Percentiles rank a stretch among this genome's conserved stretches.
Conservation (phyloP, 2,888 invertebrate species). For the Lordiphosa andalusiaca region DNA sequence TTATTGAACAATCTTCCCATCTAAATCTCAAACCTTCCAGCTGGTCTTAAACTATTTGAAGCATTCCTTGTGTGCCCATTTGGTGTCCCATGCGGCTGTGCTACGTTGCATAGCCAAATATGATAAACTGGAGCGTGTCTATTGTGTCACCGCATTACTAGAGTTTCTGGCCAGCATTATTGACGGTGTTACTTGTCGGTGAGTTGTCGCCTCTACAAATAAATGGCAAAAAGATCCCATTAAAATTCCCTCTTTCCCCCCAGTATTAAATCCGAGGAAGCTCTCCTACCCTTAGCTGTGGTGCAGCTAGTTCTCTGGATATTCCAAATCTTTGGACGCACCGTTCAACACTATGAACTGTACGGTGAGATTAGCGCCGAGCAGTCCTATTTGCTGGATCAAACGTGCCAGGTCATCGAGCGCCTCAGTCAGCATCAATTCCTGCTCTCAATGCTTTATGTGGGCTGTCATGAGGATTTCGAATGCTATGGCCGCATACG, state of each 20-base stretch:
- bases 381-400: conserved; percentile 84
- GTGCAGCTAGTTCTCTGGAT: conserved; percentile 91
- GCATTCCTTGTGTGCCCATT: conserved; percentile 93
- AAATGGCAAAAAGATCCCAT: neutral
- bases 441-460: conserved; percentile 89
- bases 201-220: conserved; percentile 14
- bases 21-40: conserved; percentile 76
- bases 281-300: conserved; percentile 90
- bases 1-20: neutral
- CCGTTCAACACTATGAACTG: conserved; percentile 73
- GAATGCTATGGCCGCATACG: conserved; percentile 85
- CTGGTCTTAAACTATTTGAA: conserved; percentile 94
- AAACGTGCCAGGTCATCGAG: conserved; percentile 85
- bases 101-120: conserved; percentile 93
- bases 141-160: conserved; percentile 91
- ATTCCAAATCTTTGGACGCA: conserved; percentile 84
- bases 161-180: conserved; percentile 90
- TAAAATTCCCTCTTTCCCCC: conserved; percentile 65
- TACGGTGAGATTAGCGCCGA: conserved; percentile 72
- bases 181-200: conserved; percentile 82
- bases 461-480: conserved; percentile 90
- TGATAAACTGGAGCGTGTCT: conserved; percentile 91
- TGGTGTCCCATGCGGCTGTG: conserved; percentile 95
- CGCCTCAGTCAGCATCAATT: conserved; percentile 87
- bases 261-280: conserved; percentile 93